Conservation (phyloP, 1,140 invertebrate species). For the Plutomurus gul region DNA sequence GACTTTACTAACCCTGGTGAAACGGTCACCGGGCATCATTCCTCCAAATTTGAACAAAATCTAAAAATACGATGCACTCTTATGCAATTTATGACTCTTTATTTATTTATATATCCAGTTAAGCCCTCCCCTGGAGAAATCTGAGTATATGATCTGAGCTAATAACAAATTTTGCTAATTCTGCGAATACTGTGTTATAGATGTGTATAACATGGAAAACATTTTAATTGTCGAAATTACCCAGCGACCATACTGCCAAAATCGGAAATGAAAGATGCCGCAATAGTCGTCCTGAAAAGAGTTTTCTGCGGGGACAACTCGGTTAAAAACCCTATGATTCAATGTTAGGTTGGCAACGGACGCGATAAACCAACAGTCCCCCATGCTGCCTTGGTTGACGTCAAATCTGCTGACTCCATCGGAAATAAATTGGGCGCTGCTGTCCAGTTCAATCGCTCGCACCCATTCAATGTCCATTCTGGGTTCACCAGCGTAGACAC, state of each 20-base stretch:
- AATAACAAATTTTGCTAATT: no score
- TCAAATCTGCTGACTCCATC: constrained; percentile 95
- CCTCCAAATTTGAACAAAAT: no score
- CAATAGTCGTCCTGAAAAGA: constrained; percentile 89
- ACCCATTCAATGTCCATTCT: not conserved
- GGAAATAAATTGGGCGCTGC: constrained; percentile 86
- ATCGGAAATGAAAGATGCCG: constrained; percentile 90
- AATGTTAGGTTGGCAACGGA: constrained; percentile 93
- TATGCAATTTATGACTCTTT: no score
- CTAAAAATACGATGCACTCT: no score
- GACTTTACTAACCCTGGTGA: no score
- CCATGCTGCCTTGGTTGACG: constrained; percentile 74
- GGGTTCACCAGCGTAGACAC: constrained; percentile 72
- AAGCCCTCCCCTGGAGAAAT: no score
- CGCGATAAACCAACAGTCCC: constrained; percentile 95
- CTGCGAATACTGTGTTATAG: no score
- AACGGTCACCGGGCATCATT: no score
- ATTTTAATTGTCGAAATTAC: no score
- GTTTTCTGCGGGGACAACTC: constrained; percentile 93
- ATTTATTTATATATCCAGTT: no score
- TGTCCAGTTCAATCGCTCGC: constrained; percentile 72
- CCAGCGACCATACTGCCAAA: constrained; percentile 52
- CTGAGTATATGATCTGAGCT: no score
- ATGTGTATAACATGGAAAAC: no score
- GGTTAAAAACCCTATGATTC: constrained; percentile 81